phyloP scores from a whole-genome alignment of 2,888 invertebrate species.

The Timema podura region DNA sequence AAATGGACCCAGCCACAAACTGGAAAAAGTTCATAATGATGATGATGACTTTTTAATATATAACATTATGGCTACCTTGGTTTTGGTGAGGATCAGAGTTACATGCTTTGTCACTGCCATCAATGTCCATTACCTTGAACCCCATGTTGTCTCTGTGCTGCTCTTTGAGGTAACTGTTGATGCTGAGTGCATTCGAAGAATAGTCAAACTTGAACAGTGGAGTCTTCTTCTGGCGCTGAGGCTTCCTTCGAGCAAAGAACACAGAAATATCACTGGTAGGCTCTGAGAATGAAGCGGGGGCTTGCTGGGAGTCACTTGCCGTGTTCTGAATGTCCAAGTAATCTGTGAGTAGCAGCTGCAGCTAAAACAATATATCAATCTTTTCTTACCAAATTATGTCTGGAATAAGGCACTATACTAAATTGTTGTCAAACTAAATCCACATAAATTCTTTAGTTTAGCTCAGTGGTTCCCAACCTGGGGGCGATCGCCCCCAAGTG shows the following conservation, averaged over 20 bases:
- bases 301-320: slow-evolving; percentile 44
- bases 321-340: slow-evolving; percentile 84
- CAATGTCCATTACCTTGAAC: slow-evolving; percentile 18
- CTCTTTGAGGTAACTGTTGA: slow-evolving; percentile 51
- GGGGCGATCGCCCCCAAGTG: too few relatives aligned
- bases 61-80: too few relatives aligned
- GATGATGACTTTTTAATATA: too few relatives aligned
- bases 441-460: too few relatives aligned
- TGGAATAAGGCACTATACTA: too few relatives aligned
- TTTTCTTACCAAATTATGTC: background rate
- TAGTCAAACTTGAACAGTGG: slow-evolving; percentile 69
- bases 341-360: slow-evolving; percentile 78
- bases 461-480: too few relatives aligned
- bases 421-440: too few relatives aligned
- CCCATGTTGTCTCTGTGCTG: slow-evolving; percentile 32
- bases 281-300: slow-evolving; percentile 39
- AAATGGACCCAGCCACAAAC: too few relatives aligned
- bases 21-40: too few relatives aligned
- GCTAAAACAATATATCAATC: slow-evolving; percentile 48
- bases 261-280: slow-evolving; percentile 52
- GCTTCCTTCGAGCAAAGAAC: slow-evolving; percentile 45
- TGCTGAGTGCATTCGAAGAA: slow-evolving; percentile 54
- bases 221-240: slow-evolving; percentile 43
- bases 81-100: too few relatives aligned
- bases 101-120: too few relatives aligned